Evolutionary conservation across 2,113 vertebrate genomes (phyloP), one percentile per base, ranked within the genome.

Genomic region (Cyprinodon variegatus): DNA sequence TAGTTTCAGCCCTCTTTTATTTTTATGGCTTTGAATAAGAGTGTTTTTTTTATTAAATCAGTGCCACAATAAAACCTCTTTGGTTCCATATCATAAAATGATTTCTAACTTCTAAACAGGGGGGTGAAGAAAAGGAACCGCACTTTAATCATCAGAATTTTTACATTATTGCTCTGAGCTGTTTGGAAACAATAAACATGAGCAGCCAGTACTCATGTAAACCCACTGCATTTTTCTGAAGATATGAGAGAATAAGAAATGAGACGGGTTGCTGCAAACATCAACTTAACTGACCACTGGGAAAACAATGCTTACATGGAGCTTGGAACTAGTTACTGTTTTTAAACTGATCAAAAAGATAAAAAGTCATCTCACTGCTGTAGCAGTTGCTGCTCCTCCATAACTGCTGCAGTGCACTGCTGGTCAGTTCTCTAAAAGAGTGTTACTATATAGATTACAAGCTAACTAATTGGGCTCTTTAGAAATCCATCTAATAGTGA

Each of bases 251-350:
- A 39, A 38, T 29, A 10, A n/a, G 9, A 36, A 4, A 36, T 46
- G 36, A 59, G 15, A 22, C 7, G 40, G 0, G 14, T 59, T 60
- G 2, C 9, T 22, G 65, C 70, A 73, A n/a, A 46, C 20, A 57
- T 48, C 41, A 76, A 48, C 29, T 62, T 72, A 41, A 67, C 46
- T 43, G 43, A 72, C 60, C 67, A 40, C 36, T 53, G 48, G 48
- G 48, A 29, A 29, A 29, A 29, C 29, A 29, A 29, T 29, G 29
- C 29, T 29, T 29, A 29, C 29, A 29, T 29, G 29, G 29, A 29
- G 29, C 29, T 29, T 29, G 29, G 29, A 29, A 29, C 29, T 29
- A 29, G 29, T 29, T 29, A 29, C 29, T 29, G 29, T 29, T 29
- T 29, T 29, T 29, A 29, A 29, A 29, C 29, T 29, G 29, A 29